Evolutionary conservation across 1,140 invertebrate species (phyloP).

Genomic region (Battus philenor): DNA sequence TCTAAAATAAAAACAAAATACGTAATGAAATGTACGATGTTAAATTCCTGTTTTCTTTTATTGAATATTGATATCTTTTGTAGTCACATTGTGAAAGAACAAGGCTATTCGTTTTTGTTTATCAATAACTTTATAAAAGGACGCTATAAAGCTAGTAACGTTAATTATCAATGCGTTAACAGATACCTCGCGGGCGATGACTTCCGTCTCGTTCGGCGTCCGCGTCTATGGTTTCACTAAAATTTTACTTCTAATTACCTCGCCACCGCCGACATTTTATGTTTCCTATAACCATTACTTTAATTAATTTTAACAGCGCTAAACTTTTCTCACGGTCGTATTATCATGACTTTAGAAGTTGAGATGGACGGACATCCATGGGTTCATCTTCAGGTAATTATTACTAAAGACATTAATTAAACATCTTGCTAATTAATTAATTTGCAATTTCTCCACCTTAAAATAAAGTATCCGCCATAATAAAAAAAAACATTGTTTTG

Average conservation of each 20-base stretch:
- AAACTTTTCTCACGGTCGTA: slow-evolving; percentile 53
- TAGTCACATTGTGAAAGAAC: too few species aligned
- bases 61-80: too few species aligned
- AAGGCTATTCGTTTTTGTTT: slow-evolving; percentile 22
- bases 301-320: slow-evolving; percentile 57
- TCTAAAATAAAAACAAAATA: too few species aligned
- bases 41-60: too few species aligned
- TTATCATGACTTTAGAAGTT: slow-evolving; percentile 31
- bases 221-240: slow-evolving; percentile 32
- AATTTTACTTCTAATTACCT: slow-evolving; percentile 58
- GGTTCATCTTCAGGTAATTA: slow-evolving; percentile 9
- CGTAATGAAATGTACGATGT: too few species aligned
- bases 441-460: slow-evolving; percentile 9
- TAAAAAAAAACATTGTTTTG: too few species aligned
- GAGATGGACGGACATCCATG: too few species aligned
- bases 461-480: too few species aligned
- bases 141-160: slow-evolving; percentile 15
- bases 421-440: slow-evolving; percentile 1
- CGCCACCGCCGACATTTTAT: slow-evolving; percentile 51
- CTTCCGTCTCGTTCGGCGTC: slow-evolving; percentile 29
- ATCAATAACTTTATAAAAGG: slow-evolving; percentile 18
- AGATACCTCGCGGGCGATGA: slow-evolving; percentile 21
- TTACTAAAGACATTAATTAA: too few species aligned
- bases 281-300: slow-evolving; percentile 59
- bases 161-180: slow-evolving; percentile 24